A percentile compares a stretch with the other conserved stretches of the same genome.
phyloP scores from a whole-genome alignment of 2,113 vertebrate species.

The Anolis sagrei region DNA sequence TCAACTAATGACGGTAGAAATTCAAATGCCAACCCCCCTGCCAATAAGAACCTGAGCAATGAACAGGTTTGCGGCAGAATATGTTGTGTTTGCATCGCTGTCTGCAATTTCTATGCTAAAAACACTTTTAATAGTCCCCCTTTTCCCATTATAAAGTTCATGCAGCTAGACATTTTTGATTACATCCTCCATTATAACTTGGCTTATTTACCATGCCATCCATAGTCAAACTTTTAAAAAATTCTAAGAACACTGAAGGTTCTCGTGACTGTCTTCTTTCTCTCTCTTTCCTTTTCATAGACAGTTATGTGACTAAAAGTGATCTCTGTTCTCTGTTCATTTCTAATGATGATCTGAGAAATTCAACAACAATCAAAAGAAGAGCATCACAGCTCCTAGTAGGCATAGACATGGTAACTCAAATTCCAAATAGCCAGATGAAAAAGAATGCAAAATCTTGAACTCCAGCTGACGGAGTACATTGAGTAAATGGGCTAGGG shows the following conservation, averaged over 20 bases:
- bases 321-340: constrained; percentile 35
- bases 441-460: constrained; percentile 46
- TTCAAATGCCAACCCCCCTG: constrained; percentile 50
- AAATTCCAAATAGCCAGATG: constrained; percentile 50
- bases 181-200: constrained; percentile 71
- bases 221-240: constrained; percentile 69
- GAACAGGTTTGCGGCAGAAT: constrained; percentile 64
- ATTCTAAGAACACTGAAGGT: constrained; percentile 53
- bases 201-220: constrained; percentile 76
- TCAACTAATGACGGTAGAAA: constrained; percentile 57
- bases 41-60: constrained; percentile 66
- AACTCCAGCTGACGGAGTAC: constrained; percentile 23
- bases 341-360: constrained; percentile 35
- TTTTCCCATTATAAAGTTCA: constrained; percentile 61
- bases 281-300: background rate
- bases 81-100: constrained; percentile 54
- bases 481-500: constrained; percentile 48
- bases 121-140: constrained; percentile 58
- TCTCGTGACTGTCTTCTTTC: constrained; percentile 37
- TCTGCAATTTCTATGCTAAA: constrained; percentile 53
- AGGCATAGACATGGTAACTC: constrained; percentile 20
- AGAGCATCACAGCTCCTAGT: constrained; percentile 33
- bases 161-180: constrained; percentile 56
- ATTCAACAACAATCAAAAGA: constrained; percentile 21
- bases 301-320: background rate